These are phyloP conservation scores for Falco columbarius DNA, from an alignment of 2,797 vertebrate genomes.

Conservation along the genomic window DNA sequence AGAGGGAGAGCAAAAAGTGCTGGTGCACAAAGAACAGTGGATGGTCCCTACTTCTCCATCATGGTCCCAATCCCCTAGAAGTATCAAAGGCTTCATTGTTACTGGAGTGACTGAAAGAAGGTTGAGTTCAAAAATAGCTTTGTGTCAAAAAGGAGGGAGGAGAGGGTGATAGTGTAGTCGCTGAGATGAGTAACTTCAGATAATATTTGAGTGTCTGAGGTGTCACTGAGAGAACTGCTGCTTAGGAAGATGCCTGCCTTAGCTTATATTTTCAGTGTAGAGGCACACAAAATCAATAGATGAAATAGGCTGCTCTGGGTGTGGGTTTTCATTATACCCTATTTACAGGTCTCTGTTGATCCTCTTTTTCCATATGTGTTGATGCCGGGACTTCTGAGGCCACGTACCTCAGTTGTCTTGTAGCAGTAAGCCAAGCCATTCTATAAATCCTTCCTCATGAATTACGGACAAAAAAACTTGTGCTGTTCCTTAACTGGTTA, in stretches of 20 bases:
- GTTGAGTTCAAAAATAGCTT: neutral
- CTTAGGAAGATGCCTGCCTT: neutral
- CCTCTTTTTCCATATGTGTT: neutral
- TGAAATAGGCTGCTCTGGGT: neutral
- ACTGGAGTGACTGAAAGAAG: constrained; percentile 4
- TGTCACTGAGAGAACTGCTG: neutral
- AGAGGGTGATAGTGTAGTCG: neutral
- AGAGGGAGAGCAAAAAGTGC: neutral
- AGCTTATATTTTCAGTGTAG: neutral
- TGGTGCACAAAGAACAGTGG: neutral
- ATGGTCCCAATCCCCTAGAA: neutral
- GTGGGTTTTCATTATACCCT: neutral
- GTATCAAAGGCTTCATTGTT: constrained; percentile 13
- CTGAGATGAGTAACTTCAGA: constrained; percentile 15
- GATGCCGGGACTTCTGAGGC: neutral
- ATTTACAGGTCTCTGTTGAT: neutral
- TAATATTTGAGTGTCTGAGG: neutral
- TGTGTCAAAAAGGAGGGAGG: constrained; percentile 20
- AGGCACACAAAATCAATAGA: neutral
- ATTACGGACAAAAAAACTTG: neutral
- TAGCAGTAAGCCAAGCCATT: neutral
- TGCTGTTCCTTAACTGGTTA: neutral
- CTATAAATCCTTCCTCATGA: neutral
- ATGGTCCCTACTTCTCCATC: neutral
- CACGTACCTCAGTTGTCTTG: neutral